Conservation (phyloP, 2,113 vertebrate genomes). For the Gallinago jamesoni region DNA sequence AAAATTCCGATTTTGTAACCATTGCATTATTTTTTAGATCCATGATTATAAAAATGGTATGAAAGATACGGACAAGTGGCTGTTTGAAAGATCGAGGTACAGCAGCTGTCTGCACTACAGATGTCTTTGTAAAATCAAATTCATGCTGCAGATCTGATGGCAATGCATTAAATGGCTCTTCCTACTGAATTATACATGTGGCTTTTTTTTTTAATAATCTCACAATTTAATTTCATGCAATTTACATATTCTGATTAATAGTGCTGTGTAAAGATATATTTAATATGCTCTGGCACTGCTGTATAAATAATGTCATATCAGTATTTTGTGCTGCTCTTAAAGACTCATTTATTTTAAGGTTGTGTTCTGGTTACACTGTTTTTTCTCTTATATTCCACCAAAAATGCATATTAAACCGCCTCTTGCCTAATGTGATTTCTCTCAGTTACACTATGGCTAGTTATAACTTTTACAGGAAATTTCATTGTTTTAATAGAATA, state of each 20-base stretch:
- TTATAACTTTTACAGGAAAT: neutral
- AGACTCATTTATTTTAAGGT: neutral
- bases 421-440: neutral
- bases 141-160: conserved; percentile 20
- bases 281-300: conserved; percentile 18
- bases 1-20: neutral
- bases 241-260: conserved; percentile 59
- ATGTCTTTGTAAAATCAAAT: conserved; percentile 46
- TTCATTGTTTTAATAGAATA: neutral
- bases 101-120: conserved; percentile 58
- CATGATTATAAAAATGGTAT: neutral
- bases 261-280: conserved; percentile 23
- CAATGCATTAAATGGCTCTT: conserved; percentile 28
- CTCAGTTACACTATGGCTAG: neutral
- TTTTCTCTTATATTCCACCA: neutral
- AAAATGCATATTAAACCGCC: neutral
- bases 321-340: neutral
- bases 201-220: conserved; percentile 14
- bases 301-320: conserved; percentile 10
- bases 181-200: conserved; percentile 46
- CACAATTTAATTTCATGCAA: conserved; percentile 37
- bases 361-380: neutral
- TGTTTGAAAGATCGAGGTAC: conserved; percentile 35
- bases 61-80: neutral
- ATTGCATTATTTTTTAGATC: neutral